These are phyloP conservation scores for Procavia capensis DNA, from an alignment of 2,113 vertebrate genomes.

Conservation along the genomic window DNA sequence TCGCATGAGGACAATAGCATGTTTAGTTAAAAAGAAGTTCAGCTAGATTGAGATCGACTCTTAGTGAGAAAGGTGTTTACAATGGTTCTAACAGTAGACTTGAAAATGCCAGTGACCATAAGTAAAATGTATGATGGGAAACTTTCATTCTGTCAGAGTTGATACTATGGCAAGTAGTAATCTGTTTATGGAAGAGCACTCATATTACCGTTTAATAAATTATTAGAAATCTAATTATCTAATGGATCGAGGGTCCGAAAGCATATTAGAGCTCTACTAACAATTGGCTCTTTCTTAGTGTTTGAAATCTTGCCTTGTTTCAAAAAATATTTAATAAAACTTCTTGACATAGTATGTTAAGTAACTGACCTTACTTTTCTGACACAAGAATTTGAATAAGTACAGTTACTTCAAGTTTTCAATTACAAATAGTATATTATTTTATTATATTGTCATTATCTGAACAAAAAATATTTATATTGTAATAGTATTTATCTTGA, in stretches of 20 bases:
- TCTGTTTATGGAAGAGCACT: neutral
- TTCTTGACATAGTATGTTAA: neutral
- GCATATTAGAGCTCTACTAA: accelerated
- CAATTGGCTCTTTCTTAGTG: neutral
- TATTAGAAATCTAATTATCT: neutral
- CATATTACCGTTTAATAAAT: neutral
- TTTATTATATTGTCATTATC: neutral
- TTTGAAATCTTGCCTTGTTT: neutral
- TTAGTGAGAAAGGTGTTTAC: neutral
- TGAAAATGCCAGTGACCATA: neutral
- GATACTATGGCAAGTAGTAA: neutral
- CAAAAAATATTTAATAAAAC: neutral
- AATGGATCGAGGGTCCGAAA: neutral
- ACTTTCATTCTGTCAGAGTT: neutral
- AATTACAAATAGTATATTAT: neutral
- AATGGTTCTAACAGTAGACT: neutral
- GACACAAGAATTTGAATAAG: neutral
- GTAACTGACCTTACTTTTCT: neutral
- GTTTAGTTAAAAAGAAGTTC: neutral
- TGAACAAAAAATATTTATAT: neutral
- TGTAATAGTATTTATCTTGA: neutral
- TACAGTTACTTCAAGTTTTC: neutral
- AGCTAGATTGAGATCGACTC: neutral
- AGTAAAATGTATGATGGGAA: neutral
- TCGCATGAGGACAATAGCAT: neutral